Evolutionary conservation across 2,113 vertebrate genomes (phyloP).

Genomic region (Procavia capensis): DNA sequence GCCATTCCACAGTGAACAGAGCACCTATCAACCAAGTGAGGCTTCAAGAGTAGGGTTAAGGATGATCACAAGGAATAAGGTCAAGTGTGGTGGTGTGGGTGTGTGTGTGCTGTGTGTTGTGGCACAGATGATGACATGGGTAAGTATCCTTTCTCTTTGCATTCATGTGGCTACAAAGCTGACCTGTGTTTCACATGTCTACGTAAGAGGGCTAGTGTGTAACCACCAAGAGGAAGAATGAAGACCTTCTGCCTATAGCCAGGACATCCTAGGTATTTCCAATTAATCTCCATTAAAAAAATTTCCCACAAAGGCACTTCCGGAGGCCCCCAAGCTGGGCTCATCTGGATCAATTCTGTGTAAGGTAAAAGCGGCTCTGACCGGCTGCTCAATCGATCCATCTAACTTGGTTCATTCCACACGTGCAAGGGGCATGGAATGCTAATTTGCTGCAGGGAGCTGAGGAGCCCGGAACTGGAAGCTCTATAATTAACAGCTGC

Average conservation of each 20-base stretch:
- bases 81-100: background rate
- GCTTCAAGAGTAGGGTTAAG: background rate
- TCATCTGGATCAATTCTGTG: conserved; percentile 64
- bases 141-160: background rate
- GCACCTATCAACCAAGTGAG: background rate
- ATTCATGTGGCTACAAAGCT: background rate
- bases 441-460: conserved; percentile 74
- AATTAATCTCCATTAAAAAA: conserved; percentile 79
- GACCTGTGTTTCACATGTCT: background rate
- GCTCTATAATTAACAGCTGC: conserved; percentile 64
- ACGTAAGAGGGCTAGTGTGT: too few species aligned
- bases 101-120: too few species aligned
- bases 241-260: background rate
- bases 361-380: conserved; percentile 62
- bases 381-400: conserved; percentile 50
- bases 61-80: background rate
- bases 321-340: conserved; percentile 56
- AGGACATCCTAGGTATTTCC: conserved; percentile 56
- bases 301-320: conserved; percentile 66
- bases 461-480: conserved; percentile 36
- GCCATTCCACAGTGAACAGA: background rate
- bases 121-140: background rate
- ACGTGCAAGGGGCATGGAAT: conserved; percentile 39
- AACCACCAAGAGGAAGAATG: background rate
- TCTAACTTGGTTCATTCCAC: conserved; percentile 46